A percentile compares a stretch with the other conserved stretches of the same genome.
These are phyloP conservation scores for Temnopleurus reevesii DNA, from an alignment of 53 echinoderm and acorn worm species.

Conservation along the genomic window DNA sequence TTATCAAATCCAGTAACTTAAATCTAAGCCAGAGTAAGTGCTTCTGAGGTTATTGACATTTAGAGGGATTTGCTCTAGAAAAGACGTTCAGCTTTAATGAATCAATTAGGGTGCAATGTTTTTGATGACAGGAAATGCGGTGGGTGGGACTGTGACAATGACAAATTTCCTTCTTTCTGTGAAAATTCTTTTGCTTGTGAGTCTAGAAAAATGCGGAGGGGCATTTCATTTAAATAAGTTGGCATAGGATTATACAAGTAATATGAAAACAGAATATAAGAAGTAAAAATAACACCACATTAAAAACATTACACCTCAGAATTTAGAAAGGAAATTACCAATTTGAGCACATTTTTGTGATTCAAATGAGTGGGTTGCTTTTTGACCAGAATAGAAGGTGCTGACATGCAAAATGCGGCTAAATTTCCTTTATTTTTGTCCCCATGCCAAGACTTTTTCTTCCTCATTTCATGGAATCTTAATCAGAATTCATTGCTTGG, in stretches of 20 bases:
- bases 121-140: neutral
- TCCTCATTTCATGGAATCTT: neutral
- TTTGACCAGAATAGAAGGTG: slow-evolving; percentile 4
- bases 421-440: slow-evolving; percentile 16
- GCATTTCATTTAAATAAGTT: no score
- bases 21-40: no score
- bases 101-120: neutral
- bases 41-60: neutral
- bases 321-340: slow-evolving; percentile 17
- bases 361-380: neutral
- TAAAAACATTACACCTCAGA: neutral
- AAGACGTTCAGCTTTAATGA: neutral
- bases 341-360: neutral
- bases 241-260: no score
- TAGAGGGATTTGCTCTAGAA: neutral
- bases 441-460: no score
- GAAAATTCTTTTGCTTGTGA: no score
- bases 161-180: neutral
- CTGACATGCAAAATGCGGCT: slow-evolving; percentile 7
- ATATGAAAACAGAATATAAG: neutral
- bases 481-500: neutral
- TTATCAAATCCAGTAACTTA: no score
- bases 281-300: slow-evolving; percentile 7
- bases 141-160: neutral
- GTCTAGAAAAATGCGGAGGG: no score